phyloP scores from a whole-genome alignment of 2,113 vertebrate genomes.

The Okapia johnstoni region DNA sequence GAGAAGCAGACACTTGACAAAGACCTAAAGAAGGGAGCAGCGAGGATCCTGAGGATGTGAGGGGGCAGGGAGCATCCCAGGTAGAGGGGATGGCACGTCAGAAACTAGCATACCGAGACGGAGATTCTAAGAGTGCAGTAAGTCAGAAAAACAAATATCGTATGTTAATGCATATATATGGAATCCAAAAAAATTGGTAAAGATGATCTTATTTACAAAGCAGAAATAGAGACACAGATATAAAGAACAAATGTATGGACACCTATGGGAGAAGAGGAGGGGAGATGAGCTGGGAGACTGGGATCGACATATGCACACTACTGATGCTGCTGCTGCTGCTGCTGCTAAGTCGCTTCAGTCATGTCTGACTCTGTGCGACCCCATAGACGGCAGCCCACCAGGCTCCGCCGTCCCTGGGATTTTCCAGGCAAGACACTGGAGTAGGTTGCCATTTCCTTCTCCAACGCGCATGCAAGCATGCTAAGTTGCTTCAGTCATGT shows the following conservation, averaged over 20 bases:
- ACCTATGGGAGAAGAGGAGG: background rate
- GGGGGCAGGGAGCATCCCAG: no score
- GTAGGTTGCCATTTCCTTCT: background rate
- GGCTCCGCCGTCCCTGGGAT: background rate
- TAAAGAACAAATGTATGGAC: background rate
- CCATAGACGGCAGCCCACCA: background rate
- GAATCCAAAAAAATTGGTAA: background rate
- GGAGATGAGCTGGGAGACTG: background rate
- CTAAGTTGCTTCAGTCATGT: background rate
- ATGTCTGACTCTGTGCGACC: background rate
- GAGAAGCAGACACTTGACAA: background rate
- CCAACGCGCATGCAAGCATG: background rate
- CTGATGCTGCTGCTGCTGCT: background rate
- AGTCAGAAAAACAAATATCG: background rate
- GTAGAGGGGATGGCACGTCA: background rate
- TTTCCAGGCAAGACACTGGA: no score
- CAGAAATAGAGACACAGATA: background rate
- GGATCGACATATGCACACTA: background rate
- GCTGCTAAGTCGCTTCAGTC: background rate
- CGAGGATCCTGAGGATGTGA: accelerated
- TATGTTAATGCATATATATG: background rate
- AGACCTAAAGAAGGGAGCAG: background rate
- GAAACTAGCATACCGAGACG: background rate
- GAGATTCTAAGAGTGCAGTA: background rate
- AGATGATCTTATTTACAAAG: background rate